These are phyloP conservation scores for Polydrusus tereticollis DNA, from an alignment of 2,888 invertebrate species.

Conservation along the genomic window DNA sequence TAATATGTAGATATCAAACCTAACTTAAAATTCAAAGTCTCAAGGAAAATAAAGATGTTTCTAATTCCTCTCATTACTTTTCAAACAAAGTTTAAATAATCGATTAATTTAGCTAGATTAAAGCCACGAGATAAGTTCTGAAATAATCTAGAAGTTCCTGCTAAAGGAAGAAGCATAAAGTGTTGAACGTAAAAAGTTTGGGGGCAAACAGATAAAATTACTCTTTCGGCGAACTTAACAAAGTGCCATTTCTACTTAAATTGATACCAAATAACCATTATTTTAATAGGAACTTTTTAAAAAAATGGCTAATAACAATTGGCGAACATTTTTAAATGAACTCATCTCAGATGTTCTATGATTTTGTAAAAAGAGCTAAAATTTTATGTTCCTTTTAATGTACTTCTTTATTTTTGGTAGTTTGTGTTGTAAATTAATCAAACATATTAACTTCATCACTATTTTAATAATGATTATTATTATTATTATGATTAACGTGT, in stretches of 20 bases:
- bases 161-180: not conserved
- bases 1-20: not conserved
- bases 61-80: not conserved
- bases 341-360: no score
- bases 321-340: no score
- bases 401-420: no score
- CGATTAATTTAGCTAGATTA: slow-evolving; percentile 6
- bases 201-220: slow-evolving; percentile 1
- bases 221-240: not conserved
- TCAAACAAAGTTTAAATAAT: slow-evolving; percentile 4
- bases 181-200: not conserved
- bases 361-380: no score
- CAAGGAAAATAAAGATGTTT: no score
- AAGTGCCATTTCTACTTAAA: slow-evolving; percentile 6
- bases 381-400: no score
- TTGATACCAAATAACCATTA: not conserved
- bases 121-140: not conserved
- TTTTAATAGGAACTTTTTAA: not conserved
- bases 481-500: no score
- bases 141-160: not conserved
- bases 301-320: not conserved
- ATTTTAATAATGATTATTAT: no score
- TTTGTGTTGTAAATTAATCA: no score
- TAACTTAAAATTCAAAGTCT: not conserved
- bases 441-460: no score